Percentiles rank a stretch among this genome's conserved stretches.
These are phyloP conservation scores for Anastrepha ludens DNA, from an alignment of 1,140 invertebrate species.

Conservation along the genomic window DNA sequence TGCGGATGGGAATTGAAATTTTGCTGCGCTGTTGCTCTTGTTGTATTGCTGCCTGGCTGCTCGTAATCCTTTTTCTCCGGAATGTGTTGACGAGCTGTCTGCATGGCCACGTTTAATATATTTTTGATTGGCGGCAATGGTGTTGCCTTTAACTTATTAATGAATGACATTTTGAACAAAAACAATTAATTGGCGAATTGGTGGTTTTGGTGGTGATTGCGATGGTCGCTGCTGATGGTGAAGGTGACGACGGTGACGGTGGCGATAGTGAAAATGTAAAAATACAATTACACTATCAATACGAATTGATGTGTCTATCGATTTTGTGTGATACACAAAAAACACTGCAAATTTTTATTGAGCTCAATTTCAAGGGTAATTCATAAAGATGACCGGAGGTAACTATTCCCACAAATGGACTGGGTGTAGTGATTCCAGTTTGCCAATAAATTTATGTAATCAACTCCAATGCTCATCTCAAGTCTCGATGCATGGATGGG, in stretches of 20 bases:
- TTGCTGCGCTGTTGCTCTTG: conserved; percentile 69
- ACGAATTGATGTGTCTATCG: conserved; percentile 22
- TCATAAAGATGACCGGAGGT: conserved; percentile 8
- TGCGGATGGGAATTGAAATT: conserved; percentile 75
- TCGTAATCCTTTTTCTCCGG: conserved; percentile 79
- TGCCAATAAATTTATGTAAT: conserved; percentile 34
- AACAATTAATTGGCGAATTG: conserved; percentile 44
- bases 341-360: not conserved
- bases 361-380: not conserved
- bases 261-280: not conserved
- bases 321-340: conserved; percentile 3
- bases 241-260: conserved; percentile 56
- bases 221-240: conserved; percentile 5
- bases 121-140: conserved; percentile 81
- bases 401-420: not conserved
- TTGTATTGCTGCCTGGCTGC: conserved; percentile 70
- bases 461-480: conserved; percentile 15
- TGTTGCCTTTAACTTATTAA: conserved; percentile 71
- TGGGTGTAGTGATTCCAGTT: not conserved
- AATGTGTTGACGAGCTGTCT: conserved; percentile 85
- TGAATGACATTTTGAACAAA: conserved; percentile 69
- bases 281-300: conserved; percentile 41
- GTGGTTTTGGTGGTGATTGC: conserved; percentile 38
- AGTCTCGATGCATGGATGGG: conserved; percentile 4
- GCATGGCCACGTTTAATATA: conserved; percentile 86